A percentile compares a stretch with the other conserved stretches of the same genome.
Evolutionary conservation across 2,888 invertebrate genomes (phyloP).

Genomic region (Hipparchia sbordonii): DNA sequence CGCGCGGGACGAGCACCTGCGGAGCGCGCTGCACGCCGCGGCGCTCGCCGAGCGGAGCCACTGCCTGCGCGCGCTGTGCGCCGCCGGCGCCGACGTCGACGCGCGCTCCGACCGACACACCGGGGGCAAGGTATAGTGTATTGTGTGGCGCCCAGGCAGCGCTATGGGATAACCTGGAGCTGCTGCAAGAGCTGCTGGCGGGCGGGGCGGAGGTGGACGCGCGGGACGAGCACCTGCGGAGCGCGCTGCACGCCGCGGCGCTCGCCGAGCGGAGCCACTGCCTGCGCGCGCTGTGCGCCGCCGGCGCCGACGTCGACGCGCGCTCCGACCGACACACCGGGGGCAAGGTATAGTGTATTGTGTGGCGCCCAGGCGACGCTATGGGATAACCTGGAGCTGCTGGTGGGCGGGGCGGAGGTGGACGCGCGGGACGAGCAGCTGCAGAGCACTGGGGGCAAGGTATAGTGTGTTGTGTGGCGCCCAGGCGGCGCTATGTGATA

Average conservation of each 20-base stretch:
- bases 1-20: conserved; percentile 88
- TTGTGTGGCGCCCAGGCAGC: conserved; percentile 83
- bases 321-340: conserved; percentile 88
- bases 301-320: conserved; percentile 88
- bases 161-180: conserved; percentile 93
- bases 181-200: conserved; percentile 90
- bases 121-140: conserved; percentile 70
- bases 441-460: too few relatives aligned
- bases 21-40: conserved; percentile 92
- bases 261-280: conserved; percentile 90
- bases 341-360: conserved; percentile 54
- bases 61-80: conserved; percentile 88
- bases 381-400: conserved; percentile 91
- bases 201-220: conserved; percentile 87
- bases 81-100: conserved; percentile 88
- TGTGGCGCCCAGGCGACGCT: conserved; percentile 85
- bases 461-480: too few relatives aligned
- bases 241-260: conserved; percentile 92
- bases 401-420: too few relatives aligned
- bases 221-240: conserved; percentile 88
- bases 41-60: conserved; percentile 89
- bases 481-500: conserved; percentile 94
- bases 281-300: conserved; percentile 86
- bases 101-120: conserved; percentile 87
- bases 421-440: too few relatives aligned